Conservation (phyloP, 2,113 vertebrate genomes). For the Crotalus viridis region DNA sequence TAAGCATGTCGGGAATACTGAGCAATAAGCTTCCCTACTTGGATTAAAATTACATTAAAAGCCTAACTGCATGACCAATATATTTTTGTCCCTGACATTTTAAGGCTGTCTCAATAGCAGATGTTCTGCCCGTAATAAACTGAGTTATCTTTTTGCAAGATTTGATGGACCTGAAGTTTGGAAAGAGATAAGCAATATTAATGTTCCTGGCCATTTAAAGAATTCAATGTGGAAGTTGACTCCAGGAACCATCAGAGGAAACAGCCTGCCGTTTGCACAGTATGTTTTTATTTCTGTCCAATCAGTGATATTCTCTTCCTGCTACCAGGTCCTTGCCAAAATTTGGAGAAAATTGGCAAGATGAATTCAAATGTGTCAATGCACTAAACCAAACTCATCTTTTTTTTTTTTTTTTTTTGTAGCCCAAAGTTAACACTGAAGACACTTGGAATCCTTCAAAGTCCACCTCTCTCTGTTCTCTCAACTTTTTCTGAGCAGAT, state of each 20-base stretch:
- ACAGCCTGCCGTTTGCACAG: constrained; percentile 51
- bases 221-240: constrained; percentile 57
- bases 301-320: constrained; percentile 48
- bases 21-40: constrained; percentile 13
- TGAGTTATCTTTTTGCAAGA: constrained; percentile 47
- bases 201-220: constrained; percentile 53
- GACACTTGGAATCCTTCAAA: constrained; percentile 52
- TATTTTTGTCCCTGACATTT: constrained; percentile 49
- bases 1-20: background rate
- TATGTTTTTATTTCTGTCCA: constrained; percentile 62
- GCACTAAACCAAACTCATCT: constrained; percentile 56
- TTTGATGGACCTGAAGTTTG: constrained; percentile 44
- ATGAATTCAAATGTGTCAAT: constrained; percentile 58
- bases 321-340: constrained; percentile 66
- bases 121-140: constrained; percentile 47
- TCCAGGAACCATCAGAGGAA: constrained; percentile 38
- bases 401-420: constrained; percentile 31
- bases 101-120: constrained; percentile 45
- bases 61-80: constrained; percentile 51
- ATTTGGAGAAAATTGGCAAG: constrained; percentile 58
- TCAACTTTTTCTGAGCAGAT: background rate
- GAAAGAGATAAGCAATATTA: constrained; percentile 54
- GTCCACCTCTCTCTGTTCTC: constrained; percentile 6
- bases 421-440: constrained; percentile 43
- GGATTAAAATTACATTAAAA: constrained; percentile 39